Base-by-base conservation (phyloP, 2,797 vertebrate genomes). In the Steatocranus sp. region DNA sequence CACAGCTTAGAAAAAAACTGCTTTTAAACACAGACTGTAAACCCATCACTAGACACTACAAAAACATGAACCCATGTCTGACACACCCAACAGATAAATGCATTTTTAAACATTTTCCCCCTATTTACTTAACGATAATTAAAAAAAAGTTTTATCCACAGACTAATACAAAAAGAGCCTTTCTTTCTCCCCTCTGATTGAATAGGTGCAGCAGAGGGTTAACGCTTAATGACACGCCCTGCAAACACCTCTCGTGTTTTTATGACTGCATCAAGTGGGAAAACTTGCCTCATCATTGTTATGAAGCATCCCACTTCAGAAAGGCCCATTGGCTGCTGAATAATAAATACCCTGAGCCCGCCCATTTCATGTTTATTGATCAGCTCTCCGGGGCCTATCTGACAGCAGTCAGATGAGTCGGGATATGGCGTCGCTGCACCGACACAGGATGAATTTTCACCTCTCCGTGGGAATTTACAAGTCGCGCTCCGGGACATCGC, bases 321-420 rank as follows among this genome's bases (percentile, higher is more conserved):
- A 79, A 84, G 87, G 78, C 87, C 87, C 90, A 82, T 85, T 74
- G 86, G 68, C 86, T 75, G 83, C 75, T 93, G 93, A 92, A 94
- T 94, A 91, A 90, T 91, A 90, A 89, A 76, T 5, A 78, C 54
- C 27, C 17, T 36, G 70, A 77, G 43, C 91, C 93, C 92, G 94
- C 96, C 96, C 93, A 86, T 83, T 50, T 94, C 27, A 95, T 96
- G 96, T 94, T 94, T 95, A 96, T 96, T 94, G 91, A 96, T 94
- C 83, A 76, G 88, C 61, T 86, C 75, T 54, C 68, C 89, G 10
- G 83, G 92, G 91, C 91, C 93, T 78, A 56, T 89, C 88, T 96
- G 94, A 95, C 95, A 86, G 83, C 89, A 78, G 82, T 82, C 93
- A 86, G 76, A 87, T 90, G 90, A 92, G 92, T 91, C 88, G 85